These are phyloP conservation scores for Rhynchomys soricoides DNA, from an alignment of 2,113 vertebrate species.

Conservation along the genomic window DNA sequence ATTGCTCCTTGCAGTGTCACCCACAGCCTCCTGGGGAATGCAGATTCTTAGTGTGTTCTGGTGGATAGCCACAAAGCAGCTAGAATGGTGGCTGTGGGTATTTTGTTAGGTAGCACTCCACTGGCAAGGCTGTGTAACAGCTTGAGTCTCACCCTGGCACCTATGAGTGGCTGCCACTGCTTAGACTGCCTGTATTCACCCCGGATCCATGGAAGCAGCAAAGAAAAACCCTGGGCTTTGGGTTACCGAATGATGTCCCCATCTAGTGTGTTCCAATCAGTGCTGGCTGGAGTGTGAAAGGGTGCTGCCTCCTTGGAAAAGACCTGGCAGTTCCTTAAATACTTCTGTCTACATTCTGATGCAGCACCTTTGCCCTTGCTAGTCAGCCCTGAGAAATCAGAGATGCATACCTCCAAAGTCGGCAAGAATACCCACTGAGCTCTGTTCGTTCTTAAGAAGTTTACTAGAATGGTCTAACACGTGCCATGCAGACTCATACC, in stretches of 20 bases:
- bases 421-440: neutral
- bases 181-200: neutral
- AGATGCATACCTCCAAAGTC: fast-evolving
- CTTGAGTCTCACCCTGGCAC: fast-evolving
- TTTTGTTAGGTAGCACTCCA: neutral
- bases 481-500: neutral
- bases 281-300: neutral
- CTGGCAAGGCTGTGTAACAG: neutral
- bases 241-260: neutral
- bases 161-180: neutral
- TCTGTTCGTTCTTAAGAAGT: neutral
- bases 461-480: neutral
- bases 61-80: neutral
- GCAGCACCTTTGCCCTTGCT: neutral
- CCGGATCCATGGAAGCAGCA: neutral
- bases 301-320: neutral
- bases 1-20: neutral
- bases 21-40: neutral
- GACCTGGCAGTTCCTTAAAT: neutral
- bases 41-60: neutral
- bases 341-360: fast-evolving
- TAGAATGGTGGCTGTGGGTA: neutral
- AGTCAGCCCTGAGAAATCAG: neutral
- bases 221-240: neutral
- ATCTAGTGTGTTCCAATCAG: too few relatives aligned